Base-by-base conservation (phyloP, 1,140 invertebrate species). In the Drosophila rufa region DNA sequence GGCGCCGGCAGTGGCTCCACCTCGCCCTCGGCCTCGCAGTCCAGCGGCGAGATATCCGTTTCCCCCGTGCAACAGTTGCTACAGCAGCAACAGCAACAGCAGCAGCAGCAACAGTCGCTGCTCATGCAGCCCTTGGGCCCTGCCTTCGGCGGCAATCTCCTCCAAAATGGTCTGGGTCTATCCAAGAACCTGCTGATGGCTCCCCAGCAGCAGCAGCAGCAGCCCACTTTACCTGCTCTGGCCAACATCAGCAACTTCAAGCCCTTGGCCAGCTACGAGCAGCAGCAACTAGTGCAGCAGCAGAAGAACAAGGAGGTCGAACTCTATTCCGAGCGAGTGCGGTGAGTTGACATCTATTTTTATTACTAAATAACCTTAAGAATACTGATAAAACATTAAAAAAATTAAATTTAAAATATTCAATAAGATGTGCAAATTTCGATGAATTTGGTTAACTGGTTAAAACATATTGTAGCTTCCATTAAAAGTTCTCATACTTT, bases 281-380 rank as follows among this genome's bases (percentile, higher is more conserved):
- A 95, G 62, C 91, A 92, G 64, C 92, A 92, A 33, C 73, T 91
- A 12, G 74, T 92, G 60, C 89, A 92, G 61, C 89, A 91, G 64
- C 82, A 92, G 67, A 91, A 92, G 70, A 92, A 92, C 77, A 91
- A 95, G 80, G 97, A 97, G 93, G 94, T 96, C 62, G 97, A 98
- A 85, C 95, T 97, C 75, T 95, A 97, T 92, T 95, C 96, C 43
- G 97, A 98, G 92, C 94, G 96, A 89, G 94, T 95, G 87, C 95
- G 96, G 96, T 97, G 92, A 95, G 95, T 94, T 14, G 1, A 14
- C 17, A 48, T 61, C 57, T 42, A 8, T 46, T 12, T 30, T 30
- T 6, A 30, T 30, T 1, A 30, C 6, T 7, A 12, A 38, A 5
- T 17, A 40, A 25, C 2, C 40, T 22, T 51, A 15, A 36, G 19